Conservation (phyloP, 2,888 invertebrate species). For the Eilema griseolum region DNA sequence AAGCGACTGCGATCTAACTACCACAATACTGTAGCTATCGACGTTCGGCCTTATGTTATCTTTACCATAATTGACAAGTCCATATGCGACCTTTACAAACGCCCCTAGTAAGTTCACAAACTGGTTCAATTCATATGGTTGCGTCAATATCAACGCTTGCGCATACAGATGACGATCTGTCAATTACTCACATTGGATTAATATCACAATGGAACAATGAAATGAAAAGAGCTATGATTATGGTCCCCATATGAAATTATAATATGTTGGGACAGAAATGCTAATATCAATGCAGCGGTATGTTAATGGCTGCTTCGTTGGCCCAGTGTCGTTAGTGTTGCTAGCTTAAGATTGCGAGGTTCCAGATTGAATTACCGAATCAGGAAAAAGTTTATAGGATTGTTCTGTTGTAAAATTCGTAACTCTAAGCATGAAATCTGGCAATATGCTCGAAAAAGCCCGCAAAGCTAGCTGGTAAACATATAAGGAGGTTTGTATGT, state of each 20-base stretch:
- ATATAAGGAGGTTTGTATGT: too few species aligned
- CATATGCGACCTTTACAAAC: slow-evolving; percentile 60
- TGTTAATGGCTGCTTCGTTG: not conserved
- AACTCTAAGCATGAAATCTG: not conserved
- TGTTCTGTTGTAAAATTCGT: not conserved
- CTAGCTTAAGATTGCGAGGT: not conserved
- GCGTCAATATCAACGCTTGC: slow-evolving; percentile 60
- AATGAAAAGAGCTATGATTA: slow-evolving; percentile 46
- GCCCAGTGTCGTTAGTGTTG: not conserved
- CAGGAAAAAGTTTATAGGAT: not conserved
- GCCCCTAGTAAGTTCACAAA: slow-evolving; percentile 51
- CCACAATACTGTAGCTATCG: not conserved
- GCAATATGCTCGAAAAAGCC: not conserved
- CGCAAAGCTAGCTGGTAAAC: too few species aligned
- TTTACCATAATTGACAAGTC: slow-evolving; percentile 35
- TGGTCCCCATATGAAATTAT: slow-evolving; percentile 31
- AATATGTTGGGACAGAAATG: slow-evolving; percentile 12
- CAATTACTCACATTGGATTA: slow-evolving; percentile 72
- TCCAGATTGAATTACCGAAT: not conserved
- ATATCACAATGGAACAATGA: slow-evolving; percentile 80
- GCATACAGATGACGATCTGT: slow-evolving; percentile 69
- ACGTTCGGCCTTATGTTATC: not conserved
- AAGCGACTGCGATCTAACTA: not conserved
- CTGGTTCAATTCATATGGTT: slow-evolving; percentile 57
- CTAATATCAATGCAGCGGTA: slow-evolving; percentile 6